A percentile compares a stretch with the other conserved stretches of the same genome.
phyloP scores from a whole-genome alignment of 2,797 vertebrate genomes.

The Gorsachius magnificus region DNA sequence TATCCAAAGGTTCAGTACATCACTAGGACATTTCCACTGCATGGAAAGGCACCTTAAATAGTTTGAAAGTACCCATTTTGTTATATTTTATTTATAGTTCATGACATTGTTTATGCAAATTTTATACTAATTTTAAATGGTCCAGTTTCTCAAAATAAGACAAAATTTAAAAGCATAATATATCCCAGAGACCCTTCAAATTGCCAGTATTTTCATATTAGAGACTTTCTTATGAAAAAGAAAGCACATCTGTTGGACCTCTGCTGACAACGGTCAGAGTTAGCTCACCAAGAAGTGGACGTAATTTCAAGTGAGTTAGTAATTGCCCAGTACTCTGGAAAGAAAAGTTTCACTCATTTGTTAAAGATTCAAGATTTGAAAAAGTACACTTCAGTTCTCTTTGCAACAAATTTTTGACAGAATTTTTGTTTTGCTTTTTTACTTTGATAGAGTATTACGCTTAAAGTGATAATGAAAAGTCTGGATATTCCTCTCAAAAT shows the following conservation, averaged over 20 bases:
- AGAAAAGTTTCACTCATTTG: not conserved
- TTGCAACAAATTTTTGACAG: not conserved
- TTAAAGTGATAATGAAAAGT: not conserved
- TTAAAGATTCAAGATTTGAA: not conserved
- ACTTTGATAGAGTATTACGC: not conserved
- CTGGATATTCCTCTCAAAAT: not conserved
- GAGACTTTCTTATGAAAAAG: not conserved
- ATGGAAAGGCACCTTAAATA: not conserved
- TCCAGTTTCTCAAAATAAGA: not conserved
- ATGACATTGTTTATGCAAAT: not conserved
- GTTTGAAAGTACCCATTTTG: not conserved
- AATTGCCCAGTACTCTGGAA: not conserved
- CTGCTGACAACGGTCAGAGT: not conserved
- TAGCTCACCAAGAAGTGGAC: not conserved
- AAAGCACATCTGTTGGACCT: not conserved
- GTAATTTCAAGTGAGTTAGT: not conserved
- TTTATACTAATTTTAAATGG: not conserved
- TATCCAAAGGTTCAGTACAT: not conserved
- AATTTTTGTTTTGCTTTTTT: not conserved
- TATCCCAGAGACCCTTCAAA: not conserved
- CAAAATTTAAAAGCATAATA: not conserved
- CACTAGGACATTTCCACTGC: not conserved
- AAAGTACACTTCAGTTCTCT: not conserved
- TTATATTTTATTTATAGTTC: not conserved
- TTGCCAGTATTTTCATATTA: not conserved